phyloP scores from a whole-genome alignment of 1,140 invertebrate species.

The Berghia stephanieae region DNA sequence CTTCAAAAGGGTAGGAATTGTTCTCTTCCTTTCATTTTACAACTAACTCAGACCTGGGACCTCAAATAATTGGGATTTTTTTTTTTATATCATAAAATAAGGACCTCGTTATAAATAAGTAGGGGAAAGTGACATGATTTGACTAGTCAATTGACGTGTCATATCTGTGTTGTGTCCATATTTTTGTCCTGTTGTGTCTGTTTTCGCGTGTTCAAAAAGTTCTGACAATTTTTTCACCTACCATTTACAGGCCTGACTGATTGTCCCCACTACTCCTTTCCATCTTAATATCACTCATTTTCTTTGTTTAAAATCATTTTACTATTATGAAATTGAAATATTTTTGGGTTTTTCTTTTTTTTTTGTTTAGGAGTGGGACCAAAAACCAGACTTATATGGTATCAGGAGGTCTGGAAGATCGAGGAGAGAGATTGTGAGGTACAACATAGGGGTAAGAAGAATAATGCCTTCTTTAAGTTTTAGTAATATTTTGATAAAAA shows the following conservation, averaged over 20 bases:
- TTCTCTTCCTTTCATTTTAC: no score
- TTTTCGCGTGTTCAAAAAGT: no score
- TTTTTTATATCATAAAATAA: no score
- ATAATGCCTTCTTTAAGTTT: not conserved
- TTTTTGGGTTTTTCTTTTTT: not conserved
- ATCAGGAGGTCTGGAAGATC: slow-evolving; percentile 55
- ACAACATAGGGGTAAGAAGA: slow-evolving; percentile 41
- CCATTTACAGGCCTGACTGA: not conserved
- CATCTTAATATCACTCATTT: not conserved
- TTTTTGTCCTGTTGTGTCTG: no score
- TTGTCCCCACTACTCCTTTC: not conserved
- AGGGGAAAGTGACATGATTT: no score
- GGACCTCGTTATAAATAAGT: no score
- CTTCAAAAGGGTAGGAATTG: no score
- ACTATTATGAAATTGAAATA: not conserved
- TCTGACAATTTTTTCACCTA: not conserved
- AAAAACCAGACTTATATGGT: slow-evolving; percentile 60
- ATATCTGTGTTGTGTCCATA: no score
- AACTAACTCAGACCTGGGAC: no score
- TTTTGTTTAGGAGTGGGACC: slow-evolving; percentile 45
- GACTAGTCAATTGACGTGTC: no score
- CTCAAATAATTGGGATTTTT: no score
- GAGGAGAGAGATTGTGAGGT: slow-evolving; percentile 55
- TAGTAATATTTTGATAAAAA: not conserved
- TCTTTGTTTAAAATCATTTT: not conserved